Conservation (phyloP, 2,797 vertebrate species). For the Hyperoplus immaculatus region DNA sequence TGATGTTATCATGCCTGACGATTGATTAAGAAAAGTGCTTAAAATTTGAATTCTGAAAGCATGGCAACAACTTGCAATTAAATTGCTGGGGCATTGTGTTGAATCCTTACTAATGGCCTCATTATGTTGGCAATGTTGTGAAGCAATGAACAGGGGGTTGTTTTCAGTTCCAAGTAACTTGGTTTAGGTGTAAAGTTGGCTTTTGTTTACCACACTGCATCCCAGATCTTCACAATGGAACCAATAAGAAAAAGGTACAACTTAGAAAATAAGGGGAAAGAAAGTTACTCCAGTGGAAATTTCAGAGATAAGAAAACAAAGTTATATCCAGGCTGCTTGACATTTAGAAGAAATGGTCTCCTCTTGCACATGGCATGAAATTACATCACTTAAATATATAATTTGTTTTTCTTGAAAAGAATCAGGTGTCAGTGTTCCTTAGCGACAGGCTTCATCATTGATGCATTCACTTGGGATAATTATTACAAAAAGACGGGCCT, state of each 20-base stretch:
- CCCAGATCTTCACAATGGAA: constrained; percentile 6
- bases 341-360: constrained; percentile 24
- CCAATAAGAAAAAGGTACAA: constrained; percentile 29
- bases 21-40: constrained; percentile 6
- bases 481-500: constrained; percentile 27
- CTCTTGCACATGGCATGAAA: constrained; percentile 16
- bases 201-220: constrained; percentile 29
- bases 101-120: constrained; percentile 23
- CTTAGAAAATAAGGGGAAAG: neutral
- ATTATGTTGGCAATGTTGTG: constrained; percentile 28
- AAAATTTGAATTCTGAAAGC: constrained; percentile 2
- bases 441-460: constrained; percentile 11
- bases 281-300: neutral
- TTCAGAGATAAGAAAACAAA: constrained; percentile 21
- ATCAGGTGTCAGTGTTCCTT: constrained; percentile 6
- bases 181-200: constrained; percentile 31
- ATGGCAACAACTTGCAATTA: neutral
- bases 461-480: constrained; percentile 44
- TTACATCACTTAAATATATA: constrained; percentile 1
- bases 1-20: neutral
- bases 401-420: neutral
- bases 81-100: neutral
- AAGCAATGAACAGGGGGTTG: neutral
- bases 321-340: constrained; percentile 2
- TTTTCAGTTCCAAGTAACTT: constrained; percentile 34